Conservation (phyloP, 1,140 invertebrate genomes). For the Araneus ventricosus region DNA sequence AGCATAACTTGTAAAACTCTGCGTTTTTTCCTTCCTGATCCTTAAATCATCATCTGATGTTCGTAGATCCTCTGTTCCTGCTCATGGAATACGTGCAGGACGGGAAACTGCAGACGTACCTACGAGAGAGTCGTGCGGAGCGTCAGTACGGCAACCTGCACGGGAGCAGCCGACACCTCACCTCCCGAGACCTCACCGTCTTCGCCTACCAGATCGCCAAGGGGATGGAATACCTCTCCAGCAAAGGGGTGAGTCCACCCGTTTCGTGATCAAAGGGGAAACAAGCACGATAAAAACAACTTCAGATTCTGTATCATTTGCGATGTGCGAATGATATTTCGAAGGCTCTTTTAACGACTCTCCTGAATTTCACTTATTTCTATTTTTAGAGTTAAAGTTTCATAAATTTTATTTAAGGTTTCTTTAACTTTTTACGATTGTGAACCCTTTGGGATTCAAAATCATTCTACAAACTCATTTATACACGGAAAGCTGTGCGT, state of each 20-base stretch:
- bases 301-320: background rate
- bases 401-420: too few species aligned
- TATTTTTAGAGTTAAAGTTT: too few species aligned
- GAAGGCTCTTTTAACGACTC: too few species aligned
- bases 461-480: too few species aligned
- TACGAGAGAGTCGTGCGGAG: constrained; percentile 81
- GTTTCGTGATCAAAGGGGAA: background rate
- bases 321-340: too few species aligned
- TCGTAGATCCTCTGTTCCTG: constrained; percentile 94
- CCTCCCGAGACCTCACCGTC: constrained; percentile 84
- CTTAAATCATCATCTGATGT: too few species aligned
- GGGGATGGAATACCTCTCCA: constrained; percentile 94
- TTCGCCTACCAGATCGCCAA: constrained; percentile 95
- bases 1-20: too few species aligned
- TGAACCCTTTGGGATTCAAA: too few species aligned
- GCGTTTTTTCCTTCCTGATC: too few species aligned
- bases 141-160: constrained; percentile 72
- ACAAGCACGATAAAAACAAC: background rate
- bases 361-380: too few species aligned
- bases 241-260: constrained; percentile 85
- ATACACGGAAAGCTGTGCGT: too few species aligned
- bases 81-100: constrained; percentile 95
- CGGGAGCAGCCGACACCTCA: constrained; percentile 47
- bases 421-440: too few species aligned
- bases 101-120: constrained; percentile 94